A percentile compares a stretch with the other conserved stretches of the same genome.
phyloP scores from a whole-genome alignment of 1,140 invertebrate genomes.

The Ceratosolen solmsi region DNA sequence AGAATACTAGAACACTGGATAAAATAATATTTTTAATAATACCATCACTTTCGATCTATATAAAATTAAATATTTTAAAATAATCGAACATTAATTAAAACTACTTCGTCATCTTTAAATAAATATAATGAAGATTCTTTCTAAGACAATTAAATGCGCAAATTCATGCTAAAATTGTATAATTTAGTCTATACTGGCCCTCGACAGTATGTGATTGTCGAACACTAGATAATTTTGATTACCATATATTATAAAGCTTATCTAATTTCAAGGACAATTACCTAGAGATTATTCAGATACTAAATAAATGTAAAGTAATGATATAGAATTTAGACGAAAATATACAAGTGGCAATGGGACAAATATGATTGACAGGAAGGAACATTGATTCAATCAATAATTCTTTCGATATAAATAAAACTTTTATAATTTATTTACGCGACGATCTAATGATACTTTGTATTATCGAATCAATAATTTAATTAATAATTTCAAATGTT shows the following conservation, averaged over 20 bases:
- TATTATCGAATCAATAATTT: too few relatives aligned
- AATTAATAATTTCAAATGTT: too few relatives aligned
- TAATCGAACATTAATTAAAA: background rate
- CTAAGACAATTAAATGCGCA: background rate
- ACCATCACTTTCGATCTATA: background rate
- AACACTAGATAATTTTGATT: background rate
- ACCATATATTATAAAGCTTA: background rate
- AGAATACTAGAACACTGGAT: background rate
- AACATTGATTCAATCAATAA: background rate
- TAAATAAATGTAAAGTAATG: background rate
- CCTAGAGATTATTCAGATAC: background rate
- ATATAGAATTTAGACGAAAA: background rate
- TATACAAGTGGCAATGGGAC: background rate
- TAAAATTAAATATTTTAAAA: background rate
- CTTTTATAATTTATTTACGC: background rate
- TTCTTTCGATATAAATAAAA: background rate
- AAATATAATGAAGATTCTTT: background rate
- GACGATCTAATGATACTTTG: too few relatives aligned
- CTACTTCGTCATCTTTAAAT: background rate
- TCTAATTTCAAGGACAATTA: background rate
- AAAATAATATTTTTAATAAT: background rate
- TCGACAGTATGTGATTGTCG: background rate
- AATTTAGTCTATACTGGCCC: background rate
- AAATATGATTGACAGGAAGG: background rate
- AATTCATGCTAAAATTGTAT: too few relatives aligned